phyloP scores from a whole-genome alignment of 2,113 vertebrate genomes.

The Glaucidium brasilianum region DNA sequence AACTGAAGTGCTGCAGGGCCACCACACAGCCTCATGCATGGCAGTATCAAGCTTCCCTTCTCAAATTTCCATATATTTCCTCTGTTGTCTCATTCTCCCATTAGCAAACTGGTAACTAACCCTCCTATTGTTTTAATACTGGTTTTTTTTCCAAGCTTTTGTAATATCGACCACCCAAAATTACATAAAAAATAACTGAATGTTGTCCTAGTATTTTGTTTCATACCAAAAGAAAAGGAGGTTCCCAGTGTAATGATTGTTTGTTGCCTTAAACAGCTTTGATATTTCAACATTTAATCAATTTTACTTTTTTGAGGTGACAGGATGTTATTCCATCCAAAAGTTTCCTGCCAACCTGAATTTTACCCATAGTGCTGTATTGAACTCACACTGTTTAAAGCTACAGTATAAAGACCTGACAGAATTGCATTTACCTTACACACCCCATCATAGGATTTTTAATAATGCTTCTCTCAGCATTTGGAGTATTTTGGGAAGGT shows the following conservation, averaged over 20 bases:
- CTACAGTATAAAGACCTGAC: not conserved
- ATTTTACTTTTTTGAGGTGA: not conserved
- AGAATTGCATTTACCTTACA: not conserved
- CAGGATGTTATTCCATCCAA: not conserved
- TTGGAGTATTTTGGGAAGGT: not conserved
- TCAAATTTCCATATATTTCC: not conserved
- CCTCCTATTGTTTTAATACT: not conserved
- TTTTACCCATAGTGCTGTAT: not conserved
- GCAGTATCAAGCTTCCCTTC: not conserved
- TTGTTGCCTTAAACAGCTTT: not conserved
- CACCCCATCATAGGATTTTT: not conserved
- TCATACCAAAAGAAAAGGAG: not conserved
- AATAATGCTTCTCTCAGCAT: not conserved
- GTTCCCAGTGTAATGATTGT: not conserved
- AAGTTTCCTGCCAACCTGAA: not conserved
- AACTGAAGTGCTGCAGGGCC: not conserved
- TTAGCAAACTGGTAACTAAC: not conserved
- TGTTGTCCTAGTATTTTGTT: not conserved
- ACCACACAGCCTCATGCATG: rapidly evolving
- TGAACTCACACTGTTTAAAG: not conserved
- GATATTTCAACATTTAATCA: not conserved
- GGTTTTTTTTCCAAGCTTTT: not conserved
- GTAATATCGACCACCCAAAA: not conserved
- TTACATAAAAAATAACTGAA: not conserved
- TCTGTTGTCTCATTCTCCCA: not conserved